Conservation (phyloP, 2,113 vertebrate species). For the Sceloporus undulatus region DNA sequence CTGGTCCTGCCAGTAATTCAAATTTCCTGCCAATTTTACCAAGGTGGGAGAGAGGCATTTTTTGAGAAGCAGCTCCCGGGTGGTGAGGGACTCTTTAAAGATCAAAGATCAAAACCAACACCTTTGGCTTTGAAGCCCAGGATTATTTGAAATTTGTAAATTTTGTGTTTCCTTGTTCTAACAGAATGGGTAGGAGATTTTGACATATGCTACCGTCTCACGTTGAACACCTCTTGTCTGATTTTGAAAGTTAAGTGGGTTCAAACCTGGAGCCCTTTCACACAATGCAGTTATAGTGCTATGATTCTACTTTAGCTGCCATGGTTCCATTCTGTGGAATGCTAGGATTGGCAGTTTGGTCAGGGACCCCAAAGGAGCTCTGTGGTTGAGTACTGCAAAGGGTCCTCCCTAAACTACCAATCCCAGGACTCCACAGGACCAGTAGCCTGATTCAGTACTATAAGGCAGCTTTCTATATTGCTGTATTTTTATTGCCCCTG, state of each 20-base stretch:
- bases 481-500: too few relatives aligned
- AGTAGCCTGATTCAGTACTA: neutral
- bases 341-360: too few relatives aligned
- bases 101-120: neutral
- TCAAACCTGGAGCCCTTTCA: too few relatives aligned
- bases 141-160: neutral
- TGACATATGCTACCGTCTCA: neutral
- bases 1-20: neutral
- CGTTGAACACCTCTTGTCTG: too few relatives aligned
- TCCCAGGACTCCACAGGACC: too few relatives aligned
- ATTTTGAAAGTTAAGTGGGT: too few relatives aligned
- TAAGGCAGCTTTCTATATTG: neutral
- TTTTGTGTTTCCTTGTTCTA: neutral
- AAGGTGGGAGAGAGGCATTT: neutral
- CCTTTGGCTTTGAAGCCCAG: neutral
- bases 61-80: neutral
- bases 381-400: too few relatives aligned
- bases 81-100: neutral
- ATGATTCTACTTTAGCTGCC: too few relatives aligned
- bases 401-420: too few relatives aligned
- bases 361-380: too few relatives aligned
- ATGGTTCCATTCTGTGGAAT: too few relatives aligned
- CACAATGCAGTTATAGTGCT: too few relatives aligned
- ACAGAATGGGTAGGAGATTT: neutral
- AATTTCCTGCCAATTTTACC: neutral